Percentiles rank a stretch among this genome's conserved stretches.
phyloP scores from a whole-genome alignment of 2,113 vertebrate genomes.

The Lagenorhynchus albirostris region DNA sequence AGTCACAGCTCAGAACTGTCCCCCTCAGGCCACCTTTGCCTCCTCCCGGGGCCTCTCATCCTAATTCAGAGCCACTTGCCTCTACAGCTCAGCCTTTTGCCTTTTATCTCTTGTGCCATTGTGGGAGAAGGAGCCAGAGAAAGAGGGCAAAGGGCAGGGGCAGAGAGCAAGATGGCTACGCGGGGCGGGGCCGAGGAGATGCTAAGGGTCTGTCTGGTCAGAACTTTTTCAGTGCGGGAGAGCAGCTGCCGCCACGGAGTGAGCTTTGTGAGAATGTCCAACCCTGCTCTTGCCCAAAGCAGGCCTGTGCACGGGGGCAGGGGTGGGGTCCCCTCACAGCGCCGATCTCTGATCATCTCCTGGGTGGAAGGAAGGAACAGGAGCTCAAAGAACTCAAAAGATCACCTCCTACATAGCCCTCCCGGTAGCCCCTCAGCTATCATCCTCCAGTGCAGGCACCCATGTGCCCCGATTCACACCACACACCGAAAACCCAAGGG shows the following conservation, averaged over 20 bases:
- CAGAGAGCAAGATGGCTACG: background rate
- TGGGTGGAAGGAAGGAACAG: conserved; percentile 12
- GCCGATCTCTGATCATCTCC: background rate
- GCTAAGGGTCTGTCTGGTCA: background rate
- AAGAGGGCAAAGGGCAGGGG: conserved; percentile 5
- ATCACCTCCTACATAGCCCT: background rate
- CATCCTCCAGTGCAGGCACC: background rate
- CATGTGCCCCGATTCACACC: background rate
- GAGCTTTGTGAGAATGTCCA: background rate
- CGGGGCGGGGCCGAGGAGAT: background rate
- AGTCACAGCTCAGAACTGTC: background rate
- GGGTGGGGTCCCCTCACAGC: background rate
- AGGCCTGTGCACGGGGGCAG: background rate
- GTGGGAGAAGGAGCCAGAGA: conserved; percentile 18
- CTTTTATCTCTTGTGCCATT: conserved; percentile 16
- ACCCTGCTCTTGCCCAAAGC: background rate
- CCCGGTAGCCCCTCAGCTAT: background rate
- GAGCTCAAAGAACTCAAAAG: background rate
- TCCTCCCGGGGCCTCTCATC: background rate
- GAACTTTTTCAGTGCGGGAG: background rate
- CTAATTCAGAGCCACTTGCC: background rate
- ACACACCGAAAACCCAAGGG: background rate
- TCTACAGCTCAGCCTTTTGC: background rate
- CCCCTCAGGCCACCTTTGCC: background rate
- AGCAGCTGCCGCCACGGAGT: background rate